Evolutionary conservation across 2,113 vertebrate species (phyloP), one percentile per base, ranked within the genome.

Genomic region (Sardina pilchardus): DNA sequence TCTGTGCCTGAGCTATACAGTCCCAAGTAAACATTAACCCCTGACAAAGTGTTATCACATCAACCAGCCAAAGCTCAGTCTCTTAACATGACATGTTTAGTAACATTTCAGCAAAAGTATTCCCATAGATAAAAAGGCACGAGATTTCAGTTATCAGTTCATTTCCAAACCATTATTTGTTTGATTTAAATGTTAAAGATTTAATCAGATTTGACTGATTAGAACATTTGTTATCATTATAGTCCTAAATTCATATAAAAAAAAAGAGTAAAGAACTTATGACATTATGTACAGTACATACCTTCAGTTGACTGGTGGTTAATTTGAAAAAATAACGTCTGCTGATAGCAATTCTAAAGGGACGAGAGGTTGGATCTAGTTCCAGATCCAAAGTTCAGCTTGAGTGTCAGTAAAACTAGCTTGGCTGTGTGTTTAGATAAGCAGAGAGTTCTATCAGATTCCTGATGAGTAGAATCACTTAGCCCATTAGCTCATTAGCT

Each of bases 401-500:
- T 34, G 2, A 34, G 26, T 78, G 30, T 34, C 12, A 39, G 63
- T 71, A 7, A 71, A 71, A 71, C 63, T 71, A 71, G 30, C 26
- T 36, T 4, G 0, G 1, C 71, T 34, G 71, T 78, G 0, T 78
- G 71, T 39, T 78, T 78, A 78, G 30, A 78, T 78, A 78, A 78
- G 30, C 71, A 78, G 1, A 30, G 67, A 30, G 2, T 78, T 34
- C 12, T 12, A 44, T 82, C 75, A 75, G 36, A 84, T 84, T 82
- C 44, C 81, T 48, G 78, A 85, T 81, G 81, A 88, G 83, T 44
- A 80, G 81, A 30, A 81, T 42, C 34, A 42, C 48, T 26, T 59
- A 8, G 47, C 36, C 80, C 81, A 84, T 88, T 84, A 50, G 75
- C 63, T 86, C 84, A 85, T 86, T 87, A 83, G 84, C 85, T 43